Evolutionary conservation across 2,888 invertebrate species (phyloP).

Genomic region (Psylliodes chrysocephalus): DNA sequence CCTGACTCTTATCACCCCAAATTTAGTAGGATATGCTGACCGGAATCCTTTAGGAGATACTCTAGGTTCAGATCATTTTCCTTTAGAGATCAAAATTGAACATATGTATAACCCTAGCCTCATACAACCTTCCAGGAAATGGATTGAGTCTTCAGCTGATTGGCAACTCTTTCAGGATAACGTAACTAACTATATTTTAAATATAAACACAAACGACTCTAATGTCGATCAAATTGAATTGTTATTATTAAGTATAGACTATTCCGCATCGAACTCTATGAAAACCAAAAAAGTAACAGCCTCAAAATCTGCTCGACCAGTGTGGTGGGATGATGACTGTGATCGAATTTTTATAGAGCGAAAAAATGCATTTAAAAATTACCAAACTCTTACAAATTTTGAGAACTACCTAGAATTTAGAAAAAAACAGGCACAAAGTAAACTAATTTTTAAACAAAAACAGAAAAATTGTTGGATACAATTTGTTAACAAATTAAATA

Average conservation of each 20-base stretch:
- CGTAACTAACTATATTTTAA: not conserved
- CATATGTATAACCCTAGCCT: not conserved
- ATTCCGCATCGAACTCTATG: not conserved
- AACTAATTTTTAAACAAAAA: not conserved
- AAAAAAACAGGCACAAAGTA: not conserved
- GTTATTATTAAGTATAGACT: not conserved
- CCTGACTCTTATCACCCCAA: not conserved
- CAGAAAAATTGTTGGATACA: not conserved
- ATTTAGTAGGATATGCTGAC: not conserved
- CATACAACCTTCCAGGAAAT: not conserved
- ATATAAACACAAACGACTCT: not conserved
- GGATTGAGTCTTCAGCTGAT: not conserved
- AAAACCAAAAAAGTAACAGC: not conserved
- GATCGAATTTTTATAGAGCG: not conserved
- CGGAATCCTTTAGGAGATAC: not conserved
- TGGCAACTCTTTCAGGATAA: not conserved
- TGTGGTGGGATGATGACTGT: not conserved
- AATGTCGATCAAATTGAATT: not conserved
- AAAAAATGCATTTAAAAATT: not conserved
- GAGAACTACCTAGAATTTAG: not conserved
- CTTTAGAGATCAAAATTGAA: not conserved
- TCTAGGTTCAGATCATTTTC: not conserved
- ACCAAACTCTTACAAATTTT: not conserved
- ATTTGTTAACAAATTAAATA: not conserved
- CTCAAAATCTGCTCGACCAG: not conserved